Percentiles rank a stretch among this genome's conserved stretches.
Evolutionary conservation across 2,113 vertebrate species (phyloP).

Genomic region (Notechis scutatus): DNA sequence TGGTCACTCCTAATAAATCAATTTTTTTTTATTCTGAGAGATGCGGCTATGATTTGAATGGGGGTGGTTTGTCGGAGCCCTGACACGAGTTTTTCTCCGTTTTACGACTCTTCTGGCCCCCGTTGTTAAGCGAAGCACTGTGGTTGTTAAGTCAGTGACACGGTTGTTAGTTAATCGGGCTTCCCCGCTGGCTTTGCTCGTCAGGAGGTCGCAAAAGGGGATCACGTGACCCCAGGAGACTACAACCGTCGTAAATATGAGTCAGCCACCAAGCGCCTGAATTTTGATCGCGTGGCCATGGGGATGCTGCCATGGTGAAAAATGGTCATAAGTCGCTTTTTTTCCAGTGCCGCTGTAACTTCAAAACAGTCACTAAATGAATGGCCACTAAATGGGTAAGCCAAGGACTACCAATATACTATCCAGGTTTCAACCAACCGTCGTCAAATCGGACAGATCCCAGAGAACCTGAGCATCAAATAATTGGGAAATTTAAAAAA

Average conservation of each 20-base stretch:
- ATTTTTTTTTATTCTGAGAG: too few relatives aligned
- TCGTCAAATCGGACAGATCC: background rate
- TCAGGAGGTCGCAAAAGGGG: too few relatives aligned
- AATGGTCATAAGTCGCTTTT: background rate
- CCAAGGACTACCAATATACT: background rate
- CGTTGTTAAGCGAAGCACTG: background rate
- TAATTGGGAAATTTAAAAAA: background rate
- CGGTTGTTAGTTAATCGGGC: background rate
- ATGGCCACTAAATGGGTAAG: too few relatives aligned
- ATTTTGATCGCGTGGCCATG: background rate
- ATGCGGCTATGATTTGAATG: too few relatives aligned
- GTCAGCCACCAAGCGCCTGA: accelerated
- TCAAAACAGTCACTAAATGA: background rate
- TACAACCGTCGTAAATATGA: background rate
- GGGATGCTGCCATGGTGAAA: background rate
- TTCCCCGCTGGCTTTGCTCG: background rate
- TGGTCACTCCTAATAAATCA: too few relatives aligned
- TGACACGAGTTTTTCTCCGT: background rate
- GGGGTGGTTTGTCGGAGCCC: too few relatives aligned
- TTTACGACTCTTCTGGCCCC: background rate
- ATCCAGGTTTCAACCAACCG: background rate
- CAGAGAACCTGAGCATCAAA: background rate
- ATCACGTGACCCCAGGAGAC: background rate
- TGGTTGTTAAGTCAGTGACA: background rate
- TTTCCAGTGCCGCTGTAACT: background rate